Evolutionary conservation across 2,888 invertebrate species (phyloP).

Genomic region (Zhuqinia jingwanae): DNA sequence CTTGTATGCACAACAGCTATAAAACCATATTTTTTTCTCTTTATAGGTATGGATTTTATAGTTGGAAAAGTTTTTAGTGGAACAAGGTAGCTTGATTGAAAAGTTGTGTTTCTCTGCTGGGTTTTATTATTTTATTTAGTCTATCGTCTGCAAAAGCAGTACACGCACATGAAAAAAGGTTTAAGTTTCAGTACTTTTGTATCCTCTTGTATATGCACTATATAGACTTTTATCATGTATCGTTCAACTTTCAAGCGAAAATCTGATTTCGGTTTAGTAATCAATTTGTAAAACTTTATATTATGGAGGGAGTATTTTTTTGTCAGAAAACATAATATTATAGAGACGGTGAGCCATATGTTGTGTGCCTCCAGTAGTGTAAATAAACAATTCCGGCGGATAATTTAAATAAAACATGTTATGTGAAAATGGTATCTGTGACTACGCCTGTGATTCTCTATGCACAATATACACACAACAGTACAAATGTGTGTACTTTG

Average conservation of each 20-base stretch:
- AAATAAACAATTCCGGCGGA: slow-evolving; percentile 40
- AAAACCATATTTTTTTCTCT: not conserved
- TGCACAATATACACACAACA: too few relatives aligned
- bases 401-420: slow-evolving; percentile 37
- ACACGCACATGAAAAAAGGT: not conserved
- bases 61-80: not conserved
- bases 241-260: not conserved
- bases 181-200: not conserved
- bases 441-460: not conserved
- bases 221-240: not conserved
- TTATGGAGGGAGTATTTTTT: too few relatives aligned
- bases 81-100: slow-evolving; percentile 23
- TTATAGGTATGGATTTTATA: too few relatives aligned
- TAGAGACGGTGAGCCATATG: not conserved
- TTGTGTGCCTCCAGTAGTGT: not conserved
- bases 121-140: slow-evolving; percentile 40
- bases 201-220: too few relatives aligned
- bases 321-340: not conserved
- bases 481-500: slow-evolving; percentile 12
- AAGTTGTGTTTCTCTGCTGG: not conserved
- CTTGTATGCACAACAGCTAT: too few relatives aligned
- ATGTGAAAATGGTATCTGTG: slow-evolving; percentile 17
- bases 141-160: not conserved
- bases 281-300: not conserved
- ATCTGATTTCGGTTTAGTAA: slow-evolving; percentile 7